Evolutionary conservation across 1,140 invertebrate genomes (phyloP).

Genomic region (Whitmania pigra): DNA sequence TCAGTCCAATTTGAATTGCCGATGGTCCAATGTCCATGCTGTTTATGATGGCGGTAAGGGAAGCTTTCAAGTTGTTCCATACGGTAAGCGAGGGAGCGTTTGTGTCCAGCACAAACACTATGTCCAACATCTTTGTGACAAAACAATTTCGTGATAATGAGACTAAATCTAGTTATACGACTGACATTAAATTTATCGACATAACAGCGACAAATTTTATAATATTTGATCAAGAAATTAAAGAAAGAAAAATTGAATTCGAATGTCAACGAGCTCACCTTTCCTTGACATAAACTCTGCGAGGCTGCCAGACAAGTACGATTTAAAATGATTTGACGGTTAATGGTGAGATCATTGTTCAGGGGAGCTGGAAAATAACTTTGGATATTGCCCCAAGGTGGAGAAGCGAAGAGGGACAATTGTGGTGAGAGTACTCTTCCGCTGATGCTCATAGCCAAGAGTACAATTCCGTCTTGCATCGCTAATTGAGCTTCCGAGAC

Average conservation of each 20-base stretch:
- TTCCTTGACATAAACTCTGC: conserved; percentile 7
- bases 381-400: neutral
- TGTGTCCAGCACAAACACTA: conserved; percentile 12
- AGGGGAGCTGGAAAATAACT: neutral
- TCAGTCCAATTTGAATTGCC: conserved; percentile 13
- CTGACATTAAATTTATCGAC: neutral
- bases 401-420: neutral
- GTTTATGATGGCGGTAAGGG: conserved; percentile 18
- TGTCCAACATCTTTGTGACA: conserved; percentile 6
- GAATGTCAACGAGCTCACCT: neutral
- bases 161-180: neutral
- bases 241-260: no score
- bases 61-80: conserved; percentile 20
- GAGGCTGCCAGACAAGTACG: neutral
- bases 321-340: neutral
- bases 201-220: neutral
- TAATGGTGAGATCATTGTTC: neutral
- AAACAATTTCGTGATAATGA: neutral
- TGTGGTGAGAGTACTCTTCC: neutral
- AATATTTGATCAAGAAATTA: no score
- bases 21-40: conserved; percentile 9
- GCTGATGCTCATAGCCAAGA: neutral
- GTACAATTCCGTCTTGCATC: neutral
- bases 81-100: neutral
- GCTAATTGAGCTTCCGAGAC: conserved; percentile 1